Evolutionary conservation across 2,888 invertebrate genomes (phyloP), one percentile per base, ranked within the genome.

Genomic region (Caenorhabditis sp.): DNA sequence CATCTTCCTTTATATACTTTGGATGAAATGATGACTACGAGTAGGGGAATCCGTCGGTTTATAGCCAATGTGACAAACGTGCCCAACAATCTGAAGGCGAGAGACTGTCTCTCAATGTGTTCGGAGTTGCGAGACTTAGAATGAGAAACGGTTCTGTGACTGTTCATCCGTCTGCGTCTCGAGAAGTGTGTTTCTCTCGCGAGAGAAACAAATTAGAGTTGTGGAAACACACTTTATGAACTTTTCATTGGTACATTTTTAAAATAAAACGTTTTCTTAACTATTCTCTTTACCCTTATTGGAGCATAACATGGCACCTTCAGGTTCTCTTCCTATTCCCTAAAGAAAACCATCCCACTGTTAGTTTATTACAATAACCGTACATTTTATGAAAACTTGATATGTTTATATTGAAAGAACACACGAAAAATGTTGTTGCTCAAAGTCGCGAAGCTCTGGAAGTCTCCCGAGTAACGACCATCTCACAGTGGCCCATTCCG

Each of bases 101-200:
- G 63, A 65, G 24, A 55, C n/a, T 17, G 11, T 39, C 3, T 32
- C 20, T 26, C 11, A 20, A 45, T n/a, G 24, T 2, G 26, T 8
- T 46, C 0, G 22, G 1, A 5, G 6, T 8, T 24, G 45, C 53
- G 56, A 56, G 41, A 22, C 7, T 9, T 5, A 55, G 56, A 32
- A n/a, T 50, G 5, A 3, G 27, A 39, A 46, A 66, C 56, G 27
- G 7, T 66, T 66, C 56, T 66, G 66, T 66, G 66, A 66, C 66
- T 50, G n/a, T 17, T 56, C 17, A 6, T 24, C 22, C 37, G 30
- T 66, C 66, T 66, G 41, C 41, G 66, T 50, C 66, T 66, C 48
- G 27, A 2, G 13, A 66, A 66, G 24, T 56, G 66, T 66, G 66
- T 27, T n/a, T 41, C 30, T 39, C 9, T n/a, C n/a, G n/a, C n/a